Base-by-base conservation (phyloP, 2,888 invertebrate genomes). In the Caenorhabditis doughertyi region DNA sequence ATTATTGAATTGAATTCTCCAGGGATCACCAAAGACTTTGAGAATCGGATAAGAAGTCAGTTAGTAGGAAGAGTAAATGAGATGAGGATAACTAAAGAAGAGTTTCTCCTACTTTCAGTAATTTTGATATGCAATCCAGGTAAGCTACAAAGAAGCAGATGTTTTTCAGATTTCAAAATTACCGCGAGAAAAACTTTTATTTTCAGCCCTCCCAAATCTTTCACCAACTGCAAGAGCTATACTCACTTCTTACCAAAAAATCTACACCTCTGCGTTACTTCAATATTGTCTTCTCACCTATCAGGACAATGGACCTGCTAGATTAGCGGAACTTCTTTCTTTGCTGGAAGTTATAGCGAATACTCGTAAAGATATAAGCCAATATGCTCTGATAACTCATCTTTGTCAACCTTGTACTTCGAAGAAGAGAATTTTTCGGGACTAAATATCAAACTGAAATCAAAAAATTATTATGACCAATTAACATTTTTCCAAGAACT, bases 111-210 rank as follows among this genome's bases (percentile, higher is more conserved):
- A 25, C 32, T 74, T 0, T 47, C 55, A 2, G 47, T 18, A 16
- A 16, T 74, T 0, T 47, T 74, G 2, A 18, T 64, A 1, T 74
- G 64, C 18, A 74, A 74, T 65, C 56, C 73, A 25, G 65, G 73
- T 74, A n/a, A n/a, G n/a, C n/a, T n/a, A n/a, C n/a, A n/a, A n/a
- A n/a, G n/a, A n/a, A n/a, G n/a, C n/a, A n/a, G n/a, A n/a, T n/a
- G n/a, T n/a, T n/a, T 21, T 49, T 49, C 35, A 58, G 39, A 35
- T 18, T 27, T 55, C 5, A 55, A n/a, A 32, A n/a, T 29, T 0
- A 3, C 32, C 29, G 32, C 32, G 32, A 32, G 32, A 9, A 32
- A 47, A 18, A 18, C 18, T 27, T 23, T 2, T 13, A 47, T 23
- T 60, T 72, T 8, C 53, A 73, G 72, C 42, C 3, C 27, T 73